Conservation (phyloP, 2,797 vertebrate genomes). For the Balearica regulorum region DNA sequence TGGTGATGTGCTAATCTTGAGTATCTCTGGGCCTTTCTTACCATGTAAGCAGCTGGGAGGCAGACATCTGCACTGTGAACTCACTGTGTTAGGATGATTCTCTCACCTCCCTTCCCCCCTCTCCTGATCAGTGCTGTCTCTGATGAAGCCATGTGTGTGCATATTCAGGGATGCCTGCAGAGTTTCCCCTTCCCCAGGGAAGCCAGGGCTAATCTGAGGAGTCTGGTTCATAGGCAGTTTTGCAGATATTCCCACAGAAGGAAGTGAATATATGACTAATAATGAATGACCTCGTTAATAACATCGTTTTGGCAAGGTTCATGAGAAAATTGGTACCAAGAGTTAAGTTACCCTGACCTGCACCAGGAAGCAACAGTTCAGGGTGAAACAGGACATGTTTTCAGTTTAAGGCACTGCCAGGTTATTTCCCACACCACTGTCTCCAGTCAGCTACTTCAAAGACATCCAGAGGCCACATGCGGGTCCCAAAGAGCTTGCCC, state of each 20-base stretch:
- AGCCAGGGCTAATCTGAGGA: neutral
- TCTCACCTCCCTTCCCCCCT: neutral
- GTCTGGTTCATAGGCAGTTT: neutral
- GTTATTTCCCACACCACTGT: neutral
- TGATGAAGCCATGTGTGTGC: neutral
- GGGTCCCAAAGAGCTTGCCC: neutral
- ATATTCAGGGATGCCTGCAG: neutral
- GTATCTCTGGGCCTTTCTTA: neutral
- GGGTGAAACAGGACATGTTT: neutral
- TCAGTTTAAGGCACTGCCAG: neutral
- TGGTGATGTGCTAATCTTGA: neutral
- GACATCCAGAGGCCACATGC: neutral
- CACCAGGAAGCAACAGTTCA: neutral
- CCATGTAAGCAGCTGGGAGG: neutral
- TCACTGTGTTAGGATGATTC: neutral
- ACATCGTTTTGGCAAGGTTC: neutral
- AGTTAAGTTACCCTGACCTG: neutral
- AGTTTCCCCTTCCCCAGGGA: neutral
- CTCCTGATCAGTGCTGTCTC: rapidly evolving
- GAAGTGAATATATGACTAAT: neutral
- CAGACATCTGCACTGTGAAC: neutral
- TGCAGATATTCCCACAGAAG: slow-evolving; percentile 18
- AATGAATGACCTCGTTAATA: neutral
- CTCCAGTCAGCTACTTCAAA: neutral
- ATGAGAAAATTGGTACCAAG: neutral